phyloP scores from a whole-genome alignment of 1,140 invertebrate species.

The Dolichoris vasculosae region DNA sequence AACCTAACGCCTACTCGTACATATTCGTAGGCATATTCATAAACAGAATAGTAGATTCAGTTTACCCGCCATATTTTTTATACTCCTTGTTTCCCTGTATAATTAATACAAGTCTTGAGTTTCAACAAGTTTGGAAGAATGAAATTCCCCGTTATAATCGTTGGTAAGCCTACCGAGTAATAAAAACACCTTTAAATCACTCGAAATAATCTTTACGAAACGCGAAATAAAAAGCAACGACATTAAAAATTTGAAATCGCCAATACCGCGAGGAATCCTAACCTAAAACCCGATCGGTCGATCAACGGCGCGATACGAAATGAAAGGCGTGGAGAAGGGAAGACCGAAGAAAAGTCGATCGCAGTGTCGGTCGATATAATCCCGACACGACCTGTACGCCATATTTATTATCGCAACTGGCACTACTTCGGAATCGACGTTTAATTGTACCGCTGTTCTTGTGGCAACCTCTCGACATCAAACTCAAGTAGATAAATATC shows the following conservation, averaged over 20 bases:
- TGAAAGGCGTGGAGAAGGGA: not conserved
- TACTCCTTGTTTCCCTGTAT: not conserved
- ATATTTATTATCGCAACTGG: conserved; percentile 38
- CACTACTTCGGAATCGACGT: not conserved
- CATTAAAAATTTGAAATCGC: too few species aligned
- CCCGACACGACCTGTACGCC: not conserved
- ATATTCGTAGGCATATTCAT: too few species aligned
- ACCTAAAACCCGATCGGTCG: not conserved
- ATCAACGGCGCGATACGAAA: not conserved
- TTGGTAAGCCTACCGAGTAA: too few species aligned
- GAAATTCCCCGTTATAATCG: too few species aligned
- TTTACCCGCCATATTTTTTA: not conserved
- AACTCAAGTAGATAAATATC: conserved; percentile 47
- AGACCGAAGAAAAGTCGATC: conserved; percentile 35
- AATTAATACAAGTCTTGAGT: too few species aligned
- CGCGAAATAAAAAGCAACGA: too few species aligned
- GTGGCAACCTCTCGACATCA: conserved; percentile 19
- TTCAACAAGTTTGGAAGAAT: too few species aligned
- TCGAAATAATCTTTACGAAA: too few species aligned
- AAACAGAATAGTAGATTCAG: not conserved
- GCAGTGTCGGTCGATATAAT: conserved; percentile 29
- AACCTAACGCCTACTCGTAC: too few species aligned
- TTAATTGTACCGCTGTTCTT: not conserved
- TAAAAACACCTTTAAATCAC: too few species aligned
- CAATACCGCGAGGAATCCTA: not conserved